Evolutionary conservation across 2,797 vertebrate genomes (phyloP).

Genomic region (Amniataba percoides): DNA sequence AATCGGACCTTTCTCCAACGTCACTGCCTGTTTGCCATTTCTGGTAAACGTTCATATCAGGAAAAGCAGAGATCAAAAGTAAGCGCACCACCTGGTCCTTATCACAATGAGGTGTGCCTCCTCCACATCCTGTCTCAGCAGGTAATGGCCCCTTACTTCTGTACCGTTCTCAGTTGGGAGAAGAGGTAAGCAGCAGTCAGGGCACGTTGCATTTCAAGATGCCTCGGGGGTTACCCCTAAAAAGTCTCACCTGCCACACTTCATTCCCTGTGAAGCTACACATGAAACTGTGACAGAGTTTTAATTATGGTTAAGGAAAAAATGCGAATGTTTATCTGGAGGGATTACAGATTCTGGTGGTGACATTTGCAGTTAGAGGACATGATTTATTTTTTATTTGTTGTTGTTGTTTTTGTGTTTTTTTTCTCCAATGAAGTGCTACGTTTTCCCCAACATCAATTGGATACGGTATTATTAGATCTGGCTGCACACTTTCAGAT

Average conservation of each 20-base stretch:
- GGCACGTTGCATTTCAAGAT: slow-evolving; percentile 24
- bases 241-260: slow-evolving; percentile 52
- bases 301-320: slow-evolving; percentile 53
- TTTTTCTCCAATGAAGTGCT: slow-evolving; percentile 40
- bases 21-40: slow-evolving; percentile 2
- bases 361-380: slow-evolving; percentile 44
- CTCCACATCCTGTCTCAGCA: slow-evolving; percentile 34
- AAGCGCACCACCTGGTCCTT: slow-evolving; percentile 18
- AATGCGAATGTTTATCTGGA: slow-evolving; percentile 19
- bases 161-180: slow-evolving; percentile 28
- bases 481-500: slow-evolving; percentile 67
- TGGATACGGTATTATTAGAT: slow-evolving; percentile 71
- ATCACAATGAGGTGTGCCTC: slow-evolving; percentile 19
- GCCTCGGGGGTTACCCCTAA: slow-evolving; percentile 25
- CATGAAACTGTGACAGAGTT: slow-evolving; percentile 40
- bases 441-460: slow-evolving; percentile 57
- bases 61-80: slow-evolving; percentile 24
- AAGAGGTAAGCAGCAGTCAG: slow-evolving; percentile 20
- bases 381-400: slow-evolving; percentile 26
- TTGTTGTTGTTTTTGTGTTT: slow-evolving; percentile 2
- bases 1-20: neutral
- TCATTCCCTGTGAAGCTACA: slow-evolving; percentile 16
- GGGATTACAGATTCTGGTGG: slow-evolving; percentile 33
- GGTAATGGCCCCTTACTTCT: slow-evolving; percentile 14
- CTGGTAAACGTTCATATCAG: slow-evolving; percentile 18